Evolutionary conservation across 2,888 invertebrate species (phyloP), one percentile per base, ranked within the genome.

Genomic region (Portevinia maculata): DNA sequence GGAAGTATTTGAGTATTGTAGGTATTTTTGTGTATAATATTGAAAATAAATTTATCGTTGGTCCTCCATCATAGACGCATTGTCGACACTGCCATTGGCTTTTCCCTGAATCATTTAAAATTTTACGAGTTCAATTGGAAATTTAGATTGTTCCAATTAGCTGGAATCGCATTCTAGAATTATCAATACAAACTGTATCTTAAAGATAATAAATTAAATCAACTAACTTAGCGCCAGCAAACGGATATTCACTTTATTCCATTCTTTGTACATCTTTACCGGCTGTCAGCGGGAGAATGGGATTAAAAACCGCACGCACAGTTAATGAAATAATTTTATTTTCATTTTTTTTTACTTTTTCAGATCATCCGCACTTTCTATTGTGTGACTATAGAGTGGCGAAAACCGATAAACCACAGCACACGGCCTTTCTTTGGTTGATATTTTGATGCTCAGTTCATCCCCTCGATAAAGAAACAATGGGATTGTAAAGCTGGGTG

Each of bases 391-490:
- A 41, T 39, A 28, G 70, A 32, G 78, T 78, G 78, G 67, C 67
- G 50, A 67, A 67, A 62, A 21, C 55, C 57, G 83, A 83, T 83
- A 83, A 83, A 67, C 78, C 73, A 71, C 41, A 73, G 52, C 71
- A 50, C 62, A 73, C 71, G 71, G 71, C 48, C 30, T 32, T 41
- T 34, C 39, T n/a, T n/a, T n/a, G n/a, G 59, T 52, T 64, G 52
- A 65, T 64, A 44, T 15, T 65, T 21, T 60, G 65, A 30, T 60
- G 65, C 60, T 64, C 65, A 60, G 64, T 73, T 67, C 67, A 67
- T 71, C 62, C 67, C 48, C 44, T 67, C 46, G 83, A 78, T 73
- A 83, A 78, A 62, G 67, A 39, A 57, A 83, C 78, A 83, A 78
- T 73, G 46, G 55, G 37, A 41, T 48, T 67, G 44, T 52, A 39